These are phyloP conservation scores for Reticulitermes speratus DNA, from an alignment of 1,140 invertebrate genomes.

Conservation along the genomic window DNA sequence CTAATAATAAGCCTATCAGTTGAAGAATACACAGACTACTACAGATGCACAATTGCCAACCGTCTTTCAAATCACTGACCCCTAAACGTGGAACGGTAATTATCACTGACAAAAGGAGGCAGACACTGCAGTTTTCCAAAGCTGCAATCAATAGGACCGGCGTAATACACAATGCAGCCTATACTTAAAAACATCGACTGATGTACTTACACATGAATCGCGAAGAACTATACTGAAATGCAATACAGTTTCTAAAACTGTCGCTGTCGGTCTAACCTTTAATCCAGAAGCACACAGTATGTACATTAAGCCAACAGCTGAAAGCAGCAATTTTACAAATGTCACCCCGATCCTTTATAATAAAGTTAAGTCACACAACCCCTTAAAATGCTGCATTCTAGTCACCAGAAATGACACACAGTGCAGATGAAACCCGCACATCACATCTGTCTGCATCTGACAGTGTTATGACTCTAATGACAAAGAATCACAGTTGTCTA, in stretches of 20 bases:
- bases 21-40: too few species aligned
- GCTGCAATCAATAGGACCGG: background rate
- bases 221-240: background rate
- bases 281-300: background rate
- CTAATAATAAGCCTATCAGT: too few species aligned
- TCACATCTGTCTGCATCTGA: too few species aligned
- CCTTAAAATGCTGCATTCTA: background rate
- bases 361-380: background rate
- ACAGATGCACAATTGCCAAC: background rate
- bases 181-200: background rate
- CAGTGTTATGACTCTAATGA: too few species aligned
- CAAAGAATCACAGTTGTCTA: too few species aligned
- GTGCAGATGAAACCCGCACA: too few species aligned
- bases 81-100: background rate
- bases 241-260: background rate
- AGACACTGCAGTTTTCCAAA: background rate
- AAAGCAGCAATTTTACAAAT: constrained; percentile 1
- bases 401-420: too few species aligned
- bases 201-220: background rate
- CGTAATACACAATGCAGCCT: background rate
- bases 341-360: background rate
- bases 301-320: too few species aligned
- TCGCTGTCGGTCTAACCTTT: background rate
- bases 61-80: background rate
- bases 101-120: background rate